phyloP scores from a whole-genome alignment of 64 coral and sea anemone genomes.

The Montipora capricornis region DNA sequence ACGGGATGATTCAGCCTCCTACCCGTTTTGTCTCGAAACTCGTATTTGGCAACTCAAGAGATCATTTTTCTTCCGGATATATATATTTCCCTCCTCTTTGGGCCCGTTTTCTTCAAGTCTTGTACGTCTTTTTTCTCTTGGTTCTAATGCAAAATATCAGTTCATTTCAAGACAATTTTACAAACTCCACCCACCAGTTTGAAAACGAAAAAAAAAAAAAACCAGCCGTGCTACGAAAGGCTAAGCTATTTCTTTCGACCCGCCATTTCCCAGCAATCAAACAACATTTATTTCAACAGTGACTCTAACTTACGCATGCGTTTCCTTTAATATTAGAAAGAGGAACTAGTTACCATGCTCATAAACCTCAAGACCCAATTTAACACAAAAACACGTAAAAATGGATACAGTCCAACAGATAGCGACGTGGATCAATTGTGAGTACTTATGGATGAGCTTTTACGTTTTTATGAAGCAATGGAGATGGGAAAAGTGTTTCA shows the following conservation, averaged over 20 bases:
- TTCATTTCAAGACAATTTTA: no score
- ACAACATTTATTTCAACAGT: not conserved
- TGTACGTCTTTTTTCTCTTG: no score
- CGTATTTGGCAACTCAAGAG: no score
- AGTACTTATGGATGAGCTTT: not conserved
- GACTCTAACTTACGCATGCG: not conserved
- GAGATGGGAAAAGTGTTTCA: no score
- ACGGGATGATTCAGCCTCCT: no score
- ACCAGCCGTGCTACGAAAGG: not conserved
- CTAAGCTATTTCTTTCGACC: no score
- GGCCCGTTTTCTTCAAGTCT: no score
- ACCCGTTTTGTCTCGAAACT: no score
- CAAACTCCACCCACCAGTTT: no score
- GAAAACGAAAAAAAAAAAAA: not conserved
- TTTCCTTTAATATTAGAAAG: conserved; percentile 8
- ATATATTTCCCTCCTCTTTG: no score
- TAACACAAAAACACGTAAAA: conserved; percentile 23
- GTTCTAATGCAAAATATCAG: no score
- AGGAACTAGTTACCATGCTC: conserved; percentile 26
- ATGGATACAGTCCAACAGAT: conserved; percentile 23
- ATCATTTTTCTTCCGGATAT: no score
- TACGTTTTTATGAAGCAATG: not conserved
- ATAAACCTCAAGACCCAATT: conserved; percentile 27
- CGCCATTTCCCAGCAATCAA: not conserved
- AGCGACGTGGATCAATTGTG: conserved; percentile 24